A percentile compares a stretch with the other conserved stretches of the same genome.
Evolutionary conservation across 2,888 invertebrate genomes (phyloP).

Genomic region (Coelinius sp.): DNA sequence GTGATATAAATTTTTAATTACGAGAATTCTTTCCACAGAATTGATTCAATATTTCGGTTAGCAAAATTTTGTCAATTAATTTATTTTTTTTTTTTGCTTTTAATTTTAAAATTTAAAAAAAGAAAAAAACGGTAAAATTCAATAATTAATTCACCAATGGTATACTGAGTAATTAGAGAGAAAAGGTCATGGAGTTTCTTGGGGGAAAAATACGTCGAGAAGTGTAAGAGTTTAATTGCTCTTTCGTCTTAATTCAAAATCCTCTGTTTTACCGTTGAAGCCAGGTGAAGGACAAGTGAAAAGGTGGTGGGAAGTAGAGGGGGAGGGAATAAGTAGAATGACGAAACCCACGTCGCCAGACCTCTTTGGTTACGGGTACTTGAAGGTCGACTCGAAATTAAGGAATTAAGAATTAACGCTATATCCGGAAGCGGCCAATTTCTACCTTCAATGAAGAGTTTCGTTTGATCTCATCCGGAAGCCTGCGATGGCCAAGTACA

Average conservation of each 20-base stretch:
- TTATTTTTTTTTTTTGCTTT: background rate
- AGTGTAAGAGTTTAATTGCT: conserved; percentile 61
- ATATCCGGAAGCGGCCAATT: conserved; percentile 54
- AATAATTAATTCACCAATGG: conserved; percentile 11
- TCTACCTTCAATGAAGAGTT: conserved; percentile 40
- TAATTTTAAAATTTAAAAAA: background rate
- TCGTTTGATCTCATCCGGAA: conserved; percentile 44
- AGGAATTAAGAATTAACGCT: conserved; percentile 66
- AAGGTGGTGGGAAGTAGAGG: conserved; percentile 32
- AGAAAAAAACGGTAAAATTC: too few species aligned
- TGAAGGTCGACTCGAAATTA: conserved; percentile 62
- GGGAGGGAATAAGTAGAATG: conserved; percentile 27
- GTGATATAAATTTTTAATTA: background rate
- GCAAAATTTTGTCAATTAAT: background rate
- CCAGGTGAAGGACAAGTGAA: conserved; percentile 32
- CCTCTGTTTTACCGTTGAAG: conserved; percentile 51
- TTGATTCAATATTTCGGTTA: background rate
- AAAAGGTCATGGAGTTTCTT: conserved; percentile 30
- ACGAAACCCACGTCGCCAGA: conserved; percentile 43
- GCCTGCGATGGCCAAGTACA: background rate
- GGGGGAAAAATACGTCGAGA: conserved; percentile 14
- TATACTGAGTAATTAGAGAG: background rate
- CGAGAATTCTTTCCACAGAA: background rate
- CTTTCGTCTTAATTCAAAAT: conserved; percentile 61
- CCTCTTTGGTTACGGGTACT: conserved; percentile 55